Percentiles rank a stretch among this genome's conserved stretches.
Evolutionary conservation across 2,113 vertebrate species (phyloP).

Genomic region (Anseranas semipalmata): DNA sequence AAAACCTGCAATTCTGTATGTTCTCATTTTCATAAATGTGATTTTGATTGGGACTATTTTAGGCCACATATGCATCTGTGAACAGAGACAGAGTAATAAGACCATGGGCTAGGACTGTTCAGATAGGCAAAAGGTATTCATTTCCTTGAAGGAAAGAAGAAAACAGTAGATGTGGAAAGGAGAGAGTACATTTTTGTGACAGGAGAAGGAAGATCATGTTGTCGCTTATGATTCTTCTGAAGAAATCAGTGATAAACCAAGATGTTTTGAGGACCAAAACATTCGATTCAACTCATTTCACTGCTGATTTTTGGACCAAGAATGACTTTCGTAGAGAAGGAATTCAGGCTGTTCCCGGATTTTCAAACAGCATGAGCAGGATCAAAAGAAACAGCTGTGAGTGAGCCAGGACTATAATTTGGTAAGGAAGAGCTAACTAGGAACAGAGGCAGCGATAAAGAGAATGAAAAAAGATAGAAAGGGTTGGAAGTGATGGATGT

Average conservation of each 20-base stretch:
- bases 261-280: background rate
- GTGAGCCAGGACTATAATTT: background rate
- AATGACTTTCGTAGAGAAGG: background rate
- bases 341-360: background rate
- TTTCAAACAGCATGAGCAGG: background rate
- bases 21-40: background rate
- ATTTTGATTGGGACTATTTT: background rate
- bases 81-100: background rate
- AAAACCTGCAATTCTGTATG: background rate
- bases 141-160: background rate
- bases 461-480: background rate
- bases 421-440: background rate
- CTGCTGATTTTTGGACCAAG: background rate
- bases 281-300: background rate
- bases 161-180: background rate
- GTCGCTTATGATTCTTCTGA: background rate
- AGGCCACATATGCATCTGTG: background rate
- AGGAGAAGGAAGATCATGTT: background rate
- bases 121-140: background rate
- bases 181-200: background rate
- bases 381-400: background rate
- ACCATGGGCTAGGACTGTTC: background rate
- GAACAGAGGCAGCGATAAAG: background rate
- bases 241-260: background rate
- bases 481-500: background rate